Percentiles rank a stretch among this genome's conserved stretches.
Evolutionary conservation across 53 echinoderm and acorn worm species (phyloP).

Genomic region (Astropecten irregularis): DNA sequence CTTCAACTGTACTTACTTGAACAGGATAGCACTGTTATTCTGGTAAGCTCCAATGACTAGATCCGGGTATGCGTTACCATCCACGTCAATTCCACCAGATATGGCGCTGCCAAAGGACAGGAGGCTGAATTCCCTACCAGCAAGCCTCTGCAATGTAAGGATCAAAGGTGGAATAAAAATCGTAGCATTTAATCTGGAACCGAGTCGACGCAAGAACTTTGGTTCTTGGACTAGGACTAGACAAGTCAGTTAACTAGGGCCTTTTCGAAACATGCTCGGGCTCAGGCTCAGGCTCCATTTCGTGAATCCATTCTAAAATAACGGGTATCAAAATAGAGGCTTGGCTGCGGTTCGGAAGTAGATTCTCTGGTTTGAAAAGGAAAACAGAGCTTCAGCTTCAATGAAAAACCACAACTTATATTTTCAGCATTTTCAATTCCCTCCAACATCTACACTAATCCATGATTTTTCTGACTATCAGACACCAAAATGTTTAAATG

Average conservation of each 20-base stretch:
- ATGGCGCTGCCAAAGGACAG: conserved; percentile 82
- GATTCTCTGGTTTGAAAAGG: no score
- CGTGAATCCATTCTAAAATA: no score
- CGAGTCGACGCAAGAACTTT: background rate
- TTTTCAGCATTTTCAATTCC: no score
- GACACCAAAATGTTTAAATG: no score
- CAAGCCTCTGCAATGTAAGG: conserved; percentile 62
- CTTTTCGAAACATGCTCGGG: background rate
- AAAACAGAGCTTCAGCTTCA: no score
- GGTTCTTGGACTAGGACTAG: background rate
- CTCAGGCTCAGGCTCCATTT: background rate
- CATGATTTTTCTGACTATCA: no score
- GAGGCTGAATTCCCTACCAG: conserved; percentile 43
- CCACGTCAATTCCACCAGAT: conserved; percentile 84
- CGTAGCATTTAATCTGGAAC: background rate
- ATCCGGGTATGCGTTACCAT: conserved; percentile 87
- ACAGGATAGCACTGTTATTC: conserved; percentile 69
- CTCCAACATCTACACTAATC: no score
- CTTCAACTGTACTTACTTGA: conserved; percentile 84
- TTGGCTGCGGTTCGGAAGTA: no score
- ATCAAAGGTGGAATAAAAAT: conserved; percentile 26
- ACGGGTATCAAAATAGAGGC: no score
- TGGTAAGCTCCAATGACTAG: conserved; percentile 76
- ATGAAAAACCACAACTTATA: no score
- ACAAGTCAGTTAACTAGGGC: background rate